Evolutionary conservation across 2,113 vertebrate genomes (phyloP), one percentile per base, ranked within the genome.

Genomic region (Pachyramphus minor): DNA sequence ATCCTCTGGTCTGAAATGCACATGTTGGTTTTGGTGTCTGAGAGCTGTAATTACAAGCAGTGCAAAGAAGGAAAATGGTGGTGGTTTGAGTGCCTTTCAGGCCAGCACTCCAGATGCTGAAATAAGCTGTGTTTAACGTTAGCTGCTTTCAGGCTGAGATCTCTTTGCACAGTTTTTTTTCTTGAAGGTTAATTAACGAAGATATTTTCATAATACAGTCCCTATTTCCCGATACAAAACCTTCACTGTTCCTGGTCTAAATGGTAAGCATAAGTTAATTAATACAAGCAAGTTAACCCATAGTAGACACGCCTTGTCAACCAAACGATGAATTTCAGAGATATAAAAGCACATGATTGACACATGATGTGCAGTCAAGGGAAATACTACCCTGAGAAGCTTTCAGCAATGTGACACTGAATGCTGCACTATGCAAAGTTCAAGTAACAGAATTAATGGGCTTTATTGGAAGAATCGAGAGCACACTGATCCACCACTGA

Each of bases 301-400:
- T 63, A 83, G 67, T 24, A 89, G 84, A 75, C 71, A 74, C 44
- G 71, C 64, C 37, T 95, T 41, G 5, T 95, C 97, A 91, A 80
- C 59, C 83, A 97, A 93, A 76, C 66, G 55, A 93, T 87, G 62
- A 66, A 56, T 93, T 96, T 95, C 84, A 76, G 56, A 96, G 76
- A 66, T 82, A 82, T 75, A 89, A 97, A 94, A 94, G 62, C 72
- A 68, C 18, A 37, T 93, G 92, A 97, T 84, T 96, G 96, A 87
- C 92, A 95, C 78, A 75, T 35, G 81, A 42, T 35, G 17, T 79
- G 52, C 89, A 82, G 86, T 87, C 52, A 66, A 73, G 84, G 58
- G 78, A 77, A 95, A 95, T 77, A 86, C 56, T 74, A 95, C 84
- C 81, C 87, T 81, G 35, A 10, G 8, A 88, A 91, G 88, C 60